Conservation (phyloP, 2,113 vertebrate genomes). For the Rhabdornis inornatus region DNA sequence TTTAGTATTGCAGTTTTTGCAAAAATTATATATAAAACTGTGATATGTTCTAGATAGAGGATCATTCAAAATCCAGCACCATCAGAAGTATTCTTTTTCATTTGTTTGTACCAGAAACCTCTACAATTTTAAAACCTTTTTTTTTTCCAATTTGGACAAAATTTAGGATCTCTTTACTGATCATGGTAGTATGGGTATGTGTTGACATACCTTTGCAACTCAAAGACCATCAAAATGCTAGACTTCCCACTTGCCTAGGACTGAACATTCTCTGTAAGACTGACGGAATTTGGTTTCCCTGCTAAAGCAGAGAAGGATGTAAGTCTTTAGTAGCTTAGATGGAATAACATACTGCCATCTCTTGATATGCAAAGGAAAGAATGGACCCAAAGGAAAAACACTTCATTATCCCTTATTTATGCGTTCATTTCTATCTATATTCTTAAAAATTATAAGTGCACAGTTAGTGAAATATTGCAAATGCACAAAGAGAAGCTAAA, state of each 20-base stretch:
- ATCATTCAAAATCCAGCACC: not conserved
- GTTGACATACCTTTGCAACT: not conserved
- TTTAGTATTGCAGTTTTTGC: not conserved
- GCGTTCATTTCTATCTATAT: not conserved
- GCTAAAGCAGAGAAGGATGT: not conserved
- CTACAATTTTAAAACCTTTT: not conserved
- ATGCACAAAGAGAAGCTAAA: not conserved
- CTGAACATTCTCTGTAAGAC: not conserved
- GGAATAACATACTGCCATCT: not conserved
- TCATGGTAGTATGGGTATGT: not conserved
- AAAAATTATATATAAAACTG: not conserved
- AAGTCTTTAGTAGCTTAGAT: not conserved
- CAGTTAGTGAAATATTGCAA: not conserved
- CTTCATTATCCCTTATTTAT: not conserved
- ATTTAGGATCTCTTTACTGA: not conserved
- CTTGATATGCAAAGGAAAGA: not conserved
- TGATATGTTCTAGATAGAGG: not conserved
- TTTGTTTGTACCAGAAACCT: not conserved
- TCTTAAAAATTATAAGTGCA: not conserved
- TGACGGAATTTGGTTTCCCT: not conserved
- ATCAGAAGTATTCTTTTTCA: not conserved
- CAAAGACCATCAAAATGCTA: not conserved
- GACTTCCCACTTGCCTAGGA: not conserved
- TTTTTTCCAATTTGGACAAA: not conserved
- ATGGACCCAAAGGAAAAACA: not conserved